These are phyloP conservation scores for Gambelia wislizenii DNA, from an alignment of 2,797 vertebrate genomes.

Conservation along the genomic window DNA sequence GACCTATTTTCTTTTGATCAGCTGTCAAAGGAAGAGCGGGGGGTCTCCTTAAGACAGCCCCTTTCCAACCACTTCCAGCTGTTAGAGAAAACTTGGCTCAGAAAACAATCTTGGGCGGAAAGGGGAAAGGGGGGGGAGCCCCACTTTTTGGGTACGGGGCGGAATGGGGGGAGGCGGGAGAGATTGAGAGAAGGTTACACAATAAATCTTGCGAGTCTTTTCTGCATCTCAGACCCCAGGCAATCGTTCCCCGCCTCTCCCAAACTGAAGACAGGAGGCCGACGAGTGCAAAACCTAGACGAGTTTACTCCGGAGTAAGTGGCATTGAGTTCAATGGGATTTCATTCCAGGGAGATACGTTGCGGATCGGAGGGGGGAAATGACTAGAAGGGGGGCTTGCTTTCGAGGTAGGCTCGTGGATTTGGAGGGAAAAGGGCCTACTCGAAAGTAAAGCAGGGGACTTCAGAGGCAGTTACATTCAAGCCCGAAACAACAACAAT, in stretches of 20 bases:
- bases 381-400: background rate
- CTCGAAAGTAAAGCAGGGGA: background rate
- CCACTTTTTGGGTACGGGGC: slow-evolving; percentile 45
- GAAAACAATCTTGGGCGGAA: slow-evolving; percentile 61
- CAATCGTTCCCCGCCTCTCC: too few species aligned
- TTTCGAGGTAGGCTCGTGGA: background rate
- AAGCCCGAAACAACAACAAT: background rate
- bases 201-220: background rate
- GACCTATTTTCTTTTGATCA: slow-evolving; percentile 93
- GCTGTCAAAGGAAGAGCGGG: slow-evolving; percentile 87
- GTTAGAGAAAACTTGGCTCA: slow-evolving; percentile 78
- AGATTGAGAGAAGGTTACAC: slow-evolving; percentile 7
- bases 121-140: slow-evolving; percentile 56
- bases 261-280: too few species aligned
- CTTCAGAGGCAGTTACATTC: background rate
- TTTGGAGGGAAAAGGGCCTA: background rate
- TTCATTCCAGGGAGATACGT: background rate
- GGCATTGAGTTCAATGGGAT: background rate
- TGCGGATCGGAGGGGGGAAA: background rate
- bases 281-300: background rate
- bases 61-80: slow-evolving; percentile 82
- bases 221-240: too few species aligned
- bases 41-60: slow-evolving; percentile 76
- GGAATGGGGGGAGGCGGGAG: slow-evolving; percentile 15
- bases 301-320: background rate